Evolutionary conservation across 2,888 invertebrate species (phyloP), one percentile per base, ranked within the genome.

Genomic region (Listrodromus nycthemerus): DNA sequence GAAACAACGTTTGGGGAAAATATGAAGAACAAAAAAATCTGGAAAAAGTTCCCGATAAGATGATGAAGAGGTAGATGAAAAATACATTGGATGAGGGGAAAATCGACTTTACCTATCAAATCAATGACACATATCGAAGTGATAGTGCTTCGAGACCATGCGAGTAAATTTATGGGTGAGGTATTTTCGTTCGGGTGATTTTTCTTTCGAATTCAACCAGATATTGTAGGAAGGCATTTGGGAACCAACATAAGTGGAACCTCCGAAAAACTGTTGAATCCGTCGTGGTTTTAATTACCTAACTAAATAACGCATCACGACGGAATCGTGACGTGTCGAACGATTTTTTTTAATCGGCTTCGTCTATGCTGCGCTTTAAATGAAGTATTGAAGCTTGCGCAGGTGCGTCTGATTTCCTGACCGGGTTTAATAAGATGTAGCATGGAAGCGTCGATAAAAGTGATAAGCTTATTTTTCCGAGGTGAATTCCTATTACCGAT

Each of bases 401-500:
- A n/a, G 61, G 37, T 19, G 10, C 8, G 3, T 65, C 8, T 10
- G 65, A 37, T 65, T 63, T 63, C 63, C 61, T 63, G 61, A 37
- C 21, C 8, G n/a, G 33, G 61, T 27, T 61, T 63, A 21, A 63
- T 63, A 19, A 19, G 33, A 13, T 61, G 30, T 30, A 3, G n/a
- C 48, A 30, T 30, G n/a, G 58, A 8, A 16, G 61, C 63, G 48
- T 33, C 30, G 74, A 74, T 63, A 48, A 63, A 63, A 63, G 48
- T 45, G 27, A 71, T 52, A 19, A 16, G 45, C 24, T 61, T 41
- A 45, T 69, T 76, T 24, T 27, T 76, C 33, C 27, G 67, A 30
- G 33, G 67, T 50, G 50, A 45, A 48, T 50, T 24, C 16, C 67
- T 45, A 69, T 80, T 76, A 76, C 63, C 30, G 48, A 63, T 74